Conservation (phyloP, 1,140 invertebrate species). For the Heliconius melpomene region DNA sequence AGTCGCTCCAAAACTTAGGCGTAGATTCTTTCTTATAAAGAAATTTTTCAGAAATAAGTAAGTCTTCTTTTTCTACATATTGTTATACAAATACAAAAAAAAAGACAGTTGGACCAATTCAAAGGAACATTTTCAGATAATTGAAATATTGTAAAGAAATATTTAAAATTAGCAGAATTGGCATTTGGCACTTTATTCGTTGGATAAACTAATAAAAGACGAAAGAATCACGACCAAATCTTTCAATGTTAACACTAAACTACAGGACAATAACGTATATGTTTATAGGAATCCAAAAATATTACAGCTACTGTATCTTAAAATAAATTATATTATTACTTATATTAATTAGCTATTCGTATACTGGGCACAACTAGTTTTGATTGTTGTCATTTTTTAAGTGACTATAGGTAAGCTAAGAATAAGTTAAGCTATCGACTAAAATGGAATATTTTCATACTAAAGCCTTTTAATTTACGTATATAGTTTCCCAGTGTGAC, state of each 20-base stretch:
- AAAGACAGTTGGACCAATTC: conserved; percentile 6
- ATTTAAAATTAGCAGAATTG: conserved; percentile 40
- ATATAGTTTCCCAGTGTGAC: conserved; percentile 66
- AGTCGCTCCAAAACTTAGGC: conserved; percentile 60
- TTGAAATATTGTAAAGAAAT: conserved; percentile 27
- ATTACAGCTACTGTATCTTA: conserved; percentile 79
- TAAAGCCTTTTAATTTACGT: conserved; percentile 79
- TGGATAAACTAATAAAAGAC: conserved; percentile 46
- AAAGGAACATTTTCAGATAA: conserved; percentile 56
- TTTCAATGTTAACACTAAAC: conserved; percentile 53
- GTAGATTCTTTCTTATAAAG: conserved; percentile 63
- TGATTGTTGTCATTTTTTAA: conserved; percentile 77
- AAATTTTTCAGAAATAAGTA: neutral
- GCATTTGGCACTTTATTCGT: conserved; percentile 39
- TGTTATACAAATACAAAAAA: conserved; percentile 27
- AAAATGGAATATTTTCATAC: conserved; percentile 80
- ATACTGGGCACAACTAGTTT: conserved; percentile 81
- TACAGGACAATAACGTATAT: conserved; percentile 78
- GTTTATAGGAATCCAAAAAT: conserved; percentile 81
- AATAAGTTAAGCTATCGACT: conserved; percentile 80
- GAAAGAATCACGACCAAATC: conserved; percentile 76
- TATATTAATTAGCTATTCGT: conserved; percentile 79
- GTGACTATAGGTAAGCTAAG: conserved; percentile 79
- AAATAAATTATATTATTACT: conserved; percentile 79
- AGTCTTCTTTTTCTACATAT: neutral